These are phyloP conservation scores for Euschistus heros DNA, from an alignment of 1,140 invertebrate genomes.

Conservation along the genomic window DNA sequence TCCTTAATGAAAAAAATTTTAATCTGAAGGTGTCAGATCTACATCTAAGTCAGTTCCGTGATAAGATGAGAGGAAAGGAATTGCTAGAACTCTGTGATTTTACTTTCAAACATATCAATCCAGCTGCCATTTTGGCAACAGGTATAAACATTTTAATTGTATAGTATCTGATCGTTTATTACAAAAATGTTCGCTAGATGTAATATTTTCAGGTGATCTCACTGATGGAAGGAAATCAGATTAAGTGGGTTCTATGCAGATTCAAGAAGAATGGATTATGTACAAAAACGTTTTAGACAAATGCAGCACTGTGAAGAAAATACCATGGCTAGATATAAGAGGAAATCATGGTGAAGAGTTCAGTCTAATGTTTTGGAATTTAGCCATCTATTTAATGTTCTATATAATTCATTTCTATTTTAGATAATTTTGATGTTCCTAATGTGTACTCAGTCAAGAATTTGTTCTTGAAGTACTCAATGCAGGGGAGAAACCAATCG, in stretches of 20 bases:
- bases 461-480: constrained; percentile 69
- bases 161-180: too few species aligned
- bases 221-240: constrained; percentile 77
- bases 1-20: constrained; percentile 23
- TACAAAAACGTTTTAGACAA: constrained; percentile 63
- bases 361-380: not conserved
- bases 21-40: constrained; percentile 68
- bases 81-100: constrained; percentile 69
- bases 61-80: constrained; percentile 58
- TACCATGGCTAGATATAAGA: constrained; percentile 79
- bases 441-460: constrained; percentile 56
- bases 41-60: constrained; percentile 78
- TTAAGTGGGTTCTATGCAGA: constrained; percentile 70
- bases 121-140: constrained; percentile 70
- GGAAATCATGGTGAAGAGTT: constrained; percentile 78
- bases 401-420: constrained; percentile 32
- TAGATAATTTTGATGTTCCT: constrained; percentile 84
- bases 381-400: not conserved
- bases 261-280: constrained; percentile 70
- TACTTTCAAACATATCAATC: constrained; percentile 63
- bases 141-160: constrained; percentile 40
- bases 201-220: constrained; percentile 54
- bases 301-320: constrained; percentile 49
- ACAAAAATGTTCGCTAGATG: not conserved
- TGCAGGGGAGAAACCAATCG: constrained; percentile 59